Evolutionary conservation across 2,113 vertebrate species (phyloP).

Genomic region (Tragelaphus buxtoni): DNA sequence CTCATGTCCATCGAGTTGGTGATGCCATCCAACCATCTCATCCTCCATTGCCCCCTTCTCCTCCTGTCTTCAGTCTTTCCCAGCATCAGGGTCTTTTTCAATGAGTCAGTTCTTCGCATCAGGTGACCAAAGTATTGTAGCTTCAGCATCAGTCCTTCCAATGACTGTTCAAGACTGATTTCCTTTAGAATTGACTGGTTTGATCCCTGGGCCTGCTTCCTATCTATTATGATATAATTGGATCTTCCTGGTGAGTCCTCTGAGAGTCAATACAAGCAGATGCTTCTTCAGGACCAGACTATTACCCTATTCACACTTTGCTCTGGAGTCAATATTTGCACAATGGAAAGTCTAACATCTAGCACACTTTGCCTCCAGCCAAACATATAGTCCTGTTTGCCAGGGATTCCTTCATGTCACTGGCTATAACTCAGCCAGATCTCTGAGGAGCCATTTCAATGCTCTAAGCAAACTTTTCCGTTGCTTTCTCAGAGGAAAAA

Average conservation of each 20-base stretch:
- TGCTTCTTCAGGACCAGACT: background rate
- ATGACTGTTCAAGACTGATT: background rate
- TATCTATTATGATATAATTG: background rate
- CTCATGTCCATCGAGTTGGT: background rate
- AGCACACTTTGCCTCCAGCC: background rate
- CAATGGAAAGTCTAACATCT: background rate
- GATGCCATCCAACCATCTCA: background rate
- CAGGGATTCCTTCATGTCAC: slow-evolving; percentile 22
- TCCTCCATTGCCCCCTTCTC: background rate
- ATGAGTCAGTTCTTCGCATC: background rate
- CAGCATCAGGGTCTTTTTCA: background rate
- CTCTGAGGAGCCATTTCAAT: slow-evolving; percentile 32
- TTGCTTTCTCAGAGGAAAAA: slow-evolving; percentile 43
- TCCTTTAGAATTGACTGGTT: background rate
- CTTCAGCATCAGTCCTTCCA: background rate
- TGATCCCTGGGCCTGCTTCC: background rate
- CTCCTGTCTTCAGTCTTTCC: background rate
- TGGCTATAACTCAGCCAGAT: background rate
- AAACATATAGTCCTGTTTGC: background rate
- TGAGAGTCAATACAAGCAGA: background rate
- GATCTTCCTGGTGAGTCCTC: background rate
- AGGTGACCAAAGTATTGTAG: background rate
- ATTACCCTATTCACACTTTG: background rate
- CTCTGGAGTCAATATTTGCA: background rate
- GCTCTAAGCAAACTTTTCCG: slow-evolving; percentile 1